Base-by-base conservation (phyloP, 2,888 invertebrate genomes). In the Rotaria magnacalcarata region DNA sequence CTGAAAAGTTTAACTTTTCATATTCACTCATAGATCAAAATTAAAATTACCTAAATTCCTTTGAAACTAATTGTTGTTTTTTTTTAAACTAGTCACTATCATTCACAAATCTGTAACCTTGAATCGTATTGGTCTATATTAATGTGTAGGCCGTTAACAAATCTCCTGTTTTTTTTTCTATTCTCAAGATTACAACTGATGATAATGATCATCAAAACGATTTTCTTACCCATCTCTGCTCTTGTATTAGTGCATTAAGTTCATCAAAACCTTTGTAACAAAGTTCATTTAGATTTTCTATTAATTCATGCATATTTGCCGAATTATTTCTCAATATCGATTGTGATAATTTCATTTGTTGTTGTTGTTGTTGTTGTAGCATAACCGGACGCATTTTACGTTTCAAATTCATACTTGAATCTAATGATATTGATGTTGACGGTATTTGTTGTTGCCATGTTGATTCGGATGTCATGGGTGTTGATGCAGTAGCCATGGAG, bases 261-360 rank as follows among this genome's bases (percentile, higher is more conserved):
- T 80, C 80, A 80, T 80, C 80, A 47, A 80, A 80, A 14, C 80
- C 80, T 47, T 47, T 43, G 19, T 80, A 80, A n/a, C 80, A 80
- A 24, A 80, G 47, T 47, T 80, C 80, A 47, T 80, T 80, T n/a
- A 80, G n/a, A 80, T 47, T 80, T 47, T 47, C 24, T 7, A 80
- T 10, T n/a, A 80, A 47, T 80, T 80, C 80, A 47, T 80, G 21
- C 1, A 80, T 80, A n/a, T 80, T 80, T 0, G 14, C 19, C 1
- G 67, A 34, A 67, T 41, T 67, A 24, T 43, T 47, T 47, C n/a
- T 43, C 34, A 3, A 47, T 47, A 47, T 7, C 21, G 43, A 80
- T 41, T 14, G 16, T 41, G 74, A 41, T 41, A 41, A 74, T 21
- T 3, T 10, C n/a, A 11, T 7, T 74, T 74, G 41, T 41, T 41